phyloP scores from a whole-genome alignment of 2,113 vertebrate species.

The Mesitornis unicolor region DNA sequence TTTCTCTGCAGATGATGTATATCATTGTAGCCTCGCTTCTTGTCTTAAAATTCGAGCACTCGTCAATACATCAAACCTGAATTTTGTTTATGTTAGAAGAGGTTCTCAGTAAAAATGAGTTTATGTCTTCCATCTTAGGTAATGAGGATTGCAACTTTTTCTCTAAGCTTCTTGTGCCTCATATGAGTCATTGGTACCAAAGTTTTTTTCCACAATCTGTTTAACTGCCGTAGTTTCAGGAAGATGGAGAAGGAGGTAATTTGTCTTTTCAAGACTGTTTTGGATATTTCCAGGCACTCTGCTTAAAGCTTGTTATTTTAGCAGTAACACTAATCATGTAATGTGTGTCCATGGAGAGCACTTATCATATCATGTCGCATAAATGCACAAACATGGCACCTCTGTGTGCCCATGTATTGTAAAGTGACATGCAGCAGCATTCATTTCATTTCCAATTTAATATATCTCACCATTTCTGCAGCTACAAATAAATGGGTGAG shows the following conservation, averaged over 20 bases:
- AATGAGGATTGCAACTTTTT: neutral
- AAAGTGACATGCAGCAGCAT: neutral
- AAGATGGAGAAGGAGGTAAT: neutral
- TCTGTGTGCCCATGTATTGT: neutral
- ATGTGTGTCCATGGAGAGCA: neutral
- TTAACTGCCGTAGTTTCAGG: neutral
- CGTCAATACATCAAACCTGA: neutral
- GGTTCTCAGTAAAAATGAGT: neutral
- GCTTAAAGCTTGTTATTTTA: slow-evolving; percentile 29
- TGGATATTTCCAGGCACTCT: neutral
- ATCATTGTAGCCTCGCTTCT: neutral
- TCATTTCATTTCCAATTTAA: neutral
- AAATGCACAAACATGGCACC: neutral
- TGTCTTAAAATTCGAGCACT: neutral
- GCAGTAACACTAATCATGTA: neutral
- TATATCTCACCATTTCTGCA: neutral
- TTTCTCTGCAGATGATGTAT: neutral
- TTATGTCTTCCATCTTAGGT: neutral
- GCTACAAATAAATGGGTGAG: neutral
- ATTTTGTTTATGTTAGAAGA: neutral
- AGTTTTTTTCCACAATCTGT: neutral
- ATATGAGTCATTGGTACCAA: neutral
- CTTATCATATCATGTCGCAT: neutral
- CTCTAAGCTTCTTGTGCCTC: neutral
- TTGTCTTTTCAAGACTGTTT: neutral